Percentiles rank a stretch among this genome's conserved stretches.
Conservation (phyloP, 2,113 vertebrate genomes). For the Gobio gobio region DNA sequence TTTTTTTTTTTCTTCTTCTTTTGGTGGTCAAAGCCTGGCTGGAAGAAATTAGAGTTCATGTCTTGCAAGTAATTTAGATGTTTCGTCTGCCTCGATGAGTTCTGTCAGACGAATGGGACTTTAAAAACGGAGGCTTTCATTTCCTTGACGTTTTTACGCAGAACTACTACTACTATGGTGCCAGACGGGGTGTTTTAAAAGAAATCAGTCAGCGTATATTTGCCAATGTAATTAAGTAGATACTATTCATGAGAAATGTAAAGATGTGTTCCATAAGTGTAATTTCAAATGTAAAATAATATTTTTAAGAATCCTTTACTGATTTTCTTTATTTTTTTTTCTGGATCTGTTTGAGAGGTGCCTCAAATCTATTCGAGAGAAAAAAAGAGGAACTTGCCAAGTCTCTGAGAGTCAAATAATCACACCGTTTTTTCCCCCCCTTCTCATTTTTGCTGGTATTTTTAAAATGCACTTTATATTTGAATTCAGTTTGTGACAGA, state of each 20-base stretch:
- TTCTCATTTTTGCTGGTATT: conserved; percentile 55
- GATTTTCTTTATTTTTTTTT: conserved; percentile 38
- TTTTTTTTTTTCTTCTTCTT: conserved; percentile 43
- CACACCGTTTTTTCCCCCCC: conserved; percentile 22
- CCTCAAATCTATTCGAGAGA: conserved; percentile 57
- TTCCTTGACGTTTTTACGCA: conserved; percentile 52
- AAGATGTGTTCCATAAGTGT: conserved; percentile 86
- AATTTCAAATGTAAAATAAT: conserved; percentile 91
- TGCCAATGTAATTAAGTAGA: conserved; percentile 82
- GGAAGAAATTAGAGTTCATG: conserved; percentile 53
- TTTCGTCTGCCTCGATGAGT: conserved; percentile 51
- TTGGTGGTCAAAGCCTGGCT: conserved; percentile 65
- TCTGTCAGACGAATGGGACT: conserved; percentile 73
- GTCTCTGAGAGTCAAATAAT: conserved; percentile 49
- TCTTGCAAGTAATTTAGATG: conserved; percentile 20
- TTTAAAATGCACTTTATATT: conserved; percentile 81
- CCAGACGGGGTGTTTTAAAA: conserved; percentile 49
- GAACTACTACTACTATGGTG: conserved; percentile 38
- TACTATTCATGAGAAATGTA: conserved; percentile 84
- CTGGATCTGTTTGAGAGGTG: conserved; percentile 52
- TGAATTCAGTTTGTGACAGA: conserved; percentile 67
- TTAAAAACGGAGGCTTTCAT: conserved; percentile 58
- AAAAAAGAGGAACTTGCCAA: conserved; percentile 59
- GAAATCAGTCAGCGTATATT: conserved; percentile 67
- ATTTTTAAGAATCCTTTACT: conserved; percentile 80